Conservation (phyloP, 2,888 invertebrate species). For the Cheiracanthium punctorium region DNA sequence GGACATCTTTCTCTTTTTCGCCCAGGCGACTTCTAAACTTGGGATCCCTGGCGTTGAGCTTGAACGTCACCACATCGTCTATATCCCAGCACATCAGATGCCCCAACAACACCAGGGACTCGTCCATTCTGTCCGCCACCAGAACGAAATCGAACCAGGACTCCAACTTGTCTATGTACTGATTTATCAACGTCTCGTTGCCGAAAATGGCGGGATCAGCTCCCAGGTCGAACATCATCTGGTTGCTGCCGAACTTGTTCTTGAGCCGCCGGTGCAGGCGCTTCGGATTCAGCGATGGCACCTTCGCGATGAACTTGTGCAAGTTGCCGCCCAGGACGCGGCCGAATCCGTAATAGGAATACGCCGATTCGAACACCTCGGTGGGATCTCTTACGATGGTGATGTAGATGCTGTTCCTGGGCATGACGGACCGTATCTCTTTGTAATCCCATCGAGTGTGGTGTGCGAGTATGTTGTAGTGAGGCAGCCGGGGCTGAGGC, state of each 20-base stretch:
- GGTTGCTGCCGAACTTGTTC: slow-evolving; percentile 74
- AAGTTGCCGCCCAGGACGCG: slow-evolving; percentile 33
- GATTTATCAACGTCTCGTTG: slow-evolving; percentile 67
- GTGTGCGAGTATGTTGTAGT: slow-evolving; percentile 72
- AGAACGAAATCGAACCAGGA: slow-evolving; percentile 74
- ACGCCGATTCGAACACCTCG: slow-evolving; percentile 72
- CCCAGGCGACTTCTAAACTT: slow-evolving; percentile 56
- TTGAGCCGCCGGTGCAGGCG: slow-evolving; percentile 23
- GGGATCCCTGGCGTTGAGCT: slow-evolving; percentile 73
- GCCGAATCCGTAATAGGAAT: slow-evolving; percentile 72
- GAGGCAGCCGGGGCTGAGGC: slow-evolving; percentile 47
- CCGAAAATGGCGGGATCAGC: slow-evolving; percentile 71
- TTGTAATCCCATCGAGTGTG: slow-evolving; percentile 71
- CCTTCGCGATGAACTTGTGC: slow-evolving; percentile 36
- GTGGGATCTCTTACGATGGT: slow-evolving; percentile 72
- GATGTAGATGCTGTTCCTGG: slow-evolving; percentile 71
- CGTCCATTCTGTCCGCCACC: slow-evolving; percentile 74
- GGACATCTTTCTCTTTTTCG: slow-evolving; percentile 30
- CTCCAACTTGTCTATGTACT: slow-evolving; percentile 73
- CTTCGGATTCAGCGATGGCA: slow-evolving; percentile 8
- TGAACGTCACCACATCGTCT: slow-evolving; percentile 74
- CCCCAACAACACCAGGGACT: slow-evolving; percentile 74
- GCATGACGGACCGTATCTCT: slow-evolving; percentile 71
- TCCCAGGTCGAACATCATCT: slow-evolving; percentile 75
- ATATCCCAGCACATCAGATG: slow-evolving; percentile 74